Evolutionary conservation across 2,888 invertebrate genomes (phyloP).

Genomic region (Lasioglossum calceatum): DNA sequence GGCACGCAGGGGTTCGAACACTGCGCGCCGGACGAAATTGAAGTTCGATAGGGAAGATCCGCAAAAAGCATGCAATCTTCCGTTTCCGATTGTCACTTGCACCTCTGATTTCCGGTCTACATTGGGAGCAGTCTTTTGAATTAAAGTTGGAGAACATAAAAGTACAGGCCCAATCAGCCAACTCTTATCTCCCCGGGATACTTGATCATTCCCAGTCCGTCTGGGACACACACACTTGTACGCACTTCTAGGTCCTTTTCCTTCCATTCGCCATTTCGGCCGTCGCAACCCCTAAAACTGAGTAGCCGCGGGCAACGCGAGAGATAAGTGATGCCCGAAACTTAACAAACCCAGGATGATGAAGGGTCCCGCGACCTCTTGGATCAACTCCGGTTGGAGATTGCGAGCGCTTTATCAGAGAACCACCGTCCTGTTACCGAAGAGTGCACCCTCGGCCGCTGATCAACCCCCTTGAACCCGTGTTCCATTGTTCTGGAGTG

Average conservation of each 20-base stretch:
- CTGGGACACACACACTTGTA: background rate
- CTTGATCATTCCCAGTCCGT: background rate
- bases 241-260: background rate
- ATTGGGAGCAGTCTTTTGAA: background rate
- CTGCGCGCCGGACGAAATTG: background rate
- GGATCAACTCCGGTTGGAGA: conserved; percentile 57
- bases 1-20: conserved; percentile 31
- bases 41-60: background rate
- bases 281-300: conserved; percentile 35
- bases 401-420: conserved; percentile 47
- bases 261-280: background rate
- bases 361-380: conserved; percentile 60
- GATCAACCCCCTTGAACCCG: background rate
- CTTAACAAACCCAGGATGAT: conserved; percentile 77
- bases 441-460: conserved; percentile 1
- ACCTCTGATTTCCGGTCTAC: background rate
- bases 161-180: background rate
- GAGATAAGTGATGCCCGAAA: conserved; percentile 82
- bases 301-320: conserved; percentile 72
- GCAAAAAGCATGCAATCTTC: background rate
- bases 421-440: conserved; percentile 7
- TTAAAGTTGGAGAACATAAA: background rate
- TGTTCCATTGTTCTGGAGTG: background rate
- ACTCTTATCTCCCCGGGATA: background rate
- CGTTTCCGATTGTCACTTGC: background rate